Evolutionary conservation across 2,888 invertebrate species (phyloP), one percentile per base, ranked within the genome.

Genomic region (Ectemnius cavifrons): DNA sequence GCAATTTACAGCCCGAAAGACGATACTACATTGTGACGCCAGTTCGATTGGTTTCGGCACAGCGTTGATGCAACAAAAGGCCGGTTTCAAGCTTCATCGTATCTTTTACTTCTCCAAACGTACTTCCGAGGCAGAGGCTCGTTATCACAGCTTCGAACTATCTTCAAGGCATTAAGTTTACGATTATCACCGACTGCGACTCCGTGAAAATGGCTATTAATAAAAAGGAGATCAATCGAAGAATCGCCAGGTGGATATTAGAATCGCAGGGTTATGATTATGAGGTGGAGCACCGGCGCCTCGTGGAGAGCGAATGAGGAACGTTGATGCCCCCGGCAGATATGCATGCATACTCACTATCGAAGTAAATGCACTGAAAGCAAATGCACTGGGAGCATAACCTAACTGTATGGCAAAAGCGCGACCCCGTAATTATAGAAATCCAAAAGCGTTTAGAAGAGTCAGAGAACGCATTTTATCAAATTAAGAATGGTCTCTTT

Each of bases 311-410:
- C 37, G n/a, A 16, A 16, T 56, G 28, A 45, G 56, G 66, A 8
- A n/a, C 8, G 28, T 37, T 37, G 28, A 37, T 37, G 28, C 1
- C 8, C 8, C 8, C 28, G 2, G 28, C 8, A 37, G 52, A 23
- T 49, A 16, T 5, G 57, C 27, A 20, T 47, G 14, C 2, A 13
- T 63, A 13, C 27, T 49, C 3, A 13, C 62, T 4, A 14, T 63
- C 0, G 58, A 71, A 0, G 45, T 62, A 18, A 71, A 66, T 20
- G 23, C n/a, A 0, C 56, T 63, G 8, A n/a, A 71, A 0, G 45
- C 66, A 18, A 71, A 66, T 20, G 23, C n/a, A 0, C 56, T 63
- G 8, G n/a, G 71, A 67, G 45, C 49, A 45, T 16, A 61, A 66
- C 28, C 4, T 71, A 0, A 18, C 16, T 1, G 4, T 71, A 14